Evolutionary conservation across 2,888 invertebrate genomes (phyloP).

Genomic region (Chrysolina oricalcia): DNA sequence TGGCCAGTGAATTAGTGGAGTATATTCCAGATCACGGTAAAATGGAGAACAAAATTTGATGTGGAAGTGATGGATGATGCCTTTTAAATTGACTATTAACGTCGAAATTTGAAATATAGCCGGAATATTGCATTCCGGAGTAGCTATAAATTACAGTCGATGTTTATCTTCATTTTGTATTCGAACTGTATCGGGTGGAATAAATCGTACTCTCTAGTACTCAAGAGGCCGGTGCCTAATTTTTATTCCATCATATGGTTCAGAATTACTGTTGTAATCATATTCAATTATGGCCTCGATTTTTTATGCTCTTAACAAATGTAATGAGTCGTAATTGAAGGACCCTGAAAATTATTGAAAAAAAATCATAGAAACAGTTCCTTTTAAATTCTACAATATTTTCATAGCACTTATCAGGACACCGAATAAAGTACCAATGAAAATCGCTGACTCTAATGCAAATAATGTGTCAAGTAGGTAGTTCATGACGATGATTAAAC

Average conservation of each 20-base stretch:
- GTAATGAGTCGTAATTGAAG: too few relatives aligned
- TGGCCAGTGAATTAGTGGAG: not conserved
- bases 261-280: not conserved
- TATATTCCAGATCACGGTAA: not conserved
- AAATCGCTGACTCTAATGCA: too few relatives aligned
- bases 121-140: conserved; percentile 18
- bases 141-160: conserved; percentile 17
- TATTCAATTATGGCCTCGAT: too few relatives aligned
- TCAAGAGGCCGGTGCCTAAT: not conserved
- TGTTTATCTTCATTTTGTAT: conserved; percentile 7
- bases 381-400: too few relatives aligned
- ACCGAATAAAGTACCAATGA: too few relatives aligned
- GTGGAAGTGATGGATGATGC: conserved; percentile 2
- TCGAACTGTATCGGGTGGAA: conserved; percentile 2
- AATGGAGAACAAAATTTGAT: not conserved
- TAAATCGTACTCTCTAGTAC: not conserved
- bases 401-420: too few relatives aligned
- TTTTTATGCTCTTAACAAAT: too few relatives aligned
- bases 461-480: too few relatives aligned
- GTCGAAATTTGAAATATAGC: conserved; percentile 19
- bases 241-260: not conserved
- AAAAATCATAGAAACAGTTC: too few relatives aligned
- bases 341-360: too few relatives aligned
- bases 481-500: too few relatives aligned
- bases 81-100: conserved; percentile 9